Conservation (phyloP, 2,113 vertebrate genomes). For the Leptosomus discolor region DNA sequence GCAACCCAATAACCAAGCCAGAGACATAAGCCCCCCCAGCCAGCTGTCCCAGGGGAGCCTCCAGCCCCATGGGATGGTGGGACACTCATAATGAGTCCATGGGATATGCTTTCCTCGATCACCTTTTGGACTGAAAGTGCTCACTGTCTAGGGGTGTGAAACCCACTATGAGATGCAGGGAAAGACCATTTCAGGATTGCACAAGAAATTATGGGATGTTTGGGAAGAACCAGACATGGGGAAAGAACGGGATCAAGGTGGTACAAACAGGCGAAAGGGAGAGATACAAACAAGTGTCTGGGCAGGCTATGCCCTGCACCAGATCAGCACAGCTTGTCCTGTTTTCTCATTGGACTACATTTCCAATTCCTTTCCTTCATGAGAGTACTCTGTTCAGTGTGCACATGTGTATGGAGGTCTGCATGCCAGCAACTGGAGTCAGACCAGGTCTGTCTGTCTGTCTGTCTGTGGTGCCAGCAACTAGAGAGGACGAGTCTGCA, state of each 20-base stretch:
- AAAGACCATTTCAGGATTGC: neutral
- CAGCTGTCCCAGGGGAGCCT: neutral
- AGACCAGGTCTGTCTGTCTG: neutral
- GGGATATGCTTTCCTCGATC: neutral
- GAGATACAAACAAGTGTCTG: neutral
- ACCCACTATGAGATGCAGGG: neutral
- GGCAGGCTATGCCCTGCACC: neutral
- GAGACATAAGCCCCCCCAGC: fast-evolving
- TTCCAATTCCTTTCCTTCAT: neutral
- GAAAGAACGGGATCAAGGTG: neutral
- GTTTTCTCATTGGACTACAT: neutral
- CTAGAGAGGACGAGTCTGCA: neutral
- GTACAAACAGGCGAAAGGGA: neutral
- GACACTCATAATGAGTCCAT: neutral
- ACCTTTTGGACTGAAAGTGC: neutral
- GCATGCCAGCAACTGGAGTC: neutral
- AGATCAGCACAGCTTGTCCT: fast-evolving
- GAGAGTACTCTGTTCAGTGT: neutral
- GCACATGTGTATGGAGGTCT: neutral
- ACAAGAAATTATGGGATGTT: neutral
- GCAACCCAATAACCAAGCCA: neutral
- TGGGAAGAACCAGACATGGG: neutral
- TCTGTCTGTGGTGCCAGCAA: neutral
- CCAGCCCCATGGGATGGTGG: neutral
- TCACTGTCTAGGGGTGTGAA: neutral